Evolutionary conservation across 2,888 invertebrate genomes (phyloP).

Genomic region (Chalcosyrphus nemorum): DNA sequence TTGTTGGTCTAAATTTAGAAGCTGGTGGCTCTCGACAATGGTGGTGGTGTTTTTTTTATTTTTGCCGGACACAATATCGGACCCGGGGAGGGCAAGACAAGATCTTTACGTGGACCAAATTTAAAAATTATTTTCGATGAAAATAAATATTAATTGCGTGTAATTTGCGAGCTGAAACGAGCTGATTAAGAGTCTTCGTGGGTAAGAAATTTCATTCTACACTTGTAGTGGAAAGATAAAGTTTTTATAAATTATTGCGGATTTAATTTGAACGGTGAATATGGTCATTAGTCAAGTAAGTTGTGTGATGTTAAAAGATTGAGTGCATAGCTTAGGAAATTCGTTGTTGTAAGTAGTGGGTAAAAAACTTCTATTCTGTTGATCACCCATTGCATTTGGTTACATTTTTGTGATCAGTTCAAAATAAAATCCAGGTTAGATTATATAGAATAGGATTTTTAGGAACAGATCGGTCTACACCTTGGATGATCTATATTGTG

Average conservation of each 20-base stretch:
- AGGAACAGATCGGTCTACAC: too few relatives aligned
- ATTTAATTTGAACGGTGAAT: not conserved
- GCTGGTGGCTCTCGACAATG: conserved; percentile 9
- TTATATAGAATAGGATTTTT: too few relatives aligned
- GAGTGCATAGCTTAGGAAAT: not conserved
- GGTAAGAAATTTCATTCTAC: conserved; percentile 18
- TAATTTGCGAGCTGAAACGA: conserved; percentile 55
- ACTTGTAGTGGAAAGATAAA: conserved; percentile 5
- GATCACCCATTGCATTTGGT: not conserved
- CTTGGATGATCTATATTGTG: too few relatives aligned
- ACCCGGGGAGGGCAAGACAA: not conserved
- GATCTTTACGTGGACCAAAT: conserved; percentile 29
- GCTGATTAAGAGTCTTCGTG: conserved; percentile 22
- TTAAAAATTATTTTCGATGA: conserved; percentile 45
- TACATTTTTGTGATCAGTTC: too few relatives aligned
- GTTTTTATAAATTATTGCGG: not conserved
- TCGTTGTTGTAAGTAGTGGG: not conserved
- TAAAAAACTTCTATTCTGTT: not conserved
- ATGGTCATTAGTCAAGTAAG: conserved; percentile 14
- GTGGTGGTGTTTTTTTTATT: not conserved
- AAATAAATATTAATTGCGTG: conserved; percentile 58
- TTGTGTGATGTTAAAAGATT: not conserved
- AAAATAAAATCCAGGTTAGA: too few relatives aligned
- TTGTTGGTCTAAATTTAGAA: conserved; percentile 52
- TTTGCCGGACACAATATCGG: too few relatives aligned